Conservation (phyloP, 2,797 vertebrate genomes). For the Valencia hispanica region DNA sequence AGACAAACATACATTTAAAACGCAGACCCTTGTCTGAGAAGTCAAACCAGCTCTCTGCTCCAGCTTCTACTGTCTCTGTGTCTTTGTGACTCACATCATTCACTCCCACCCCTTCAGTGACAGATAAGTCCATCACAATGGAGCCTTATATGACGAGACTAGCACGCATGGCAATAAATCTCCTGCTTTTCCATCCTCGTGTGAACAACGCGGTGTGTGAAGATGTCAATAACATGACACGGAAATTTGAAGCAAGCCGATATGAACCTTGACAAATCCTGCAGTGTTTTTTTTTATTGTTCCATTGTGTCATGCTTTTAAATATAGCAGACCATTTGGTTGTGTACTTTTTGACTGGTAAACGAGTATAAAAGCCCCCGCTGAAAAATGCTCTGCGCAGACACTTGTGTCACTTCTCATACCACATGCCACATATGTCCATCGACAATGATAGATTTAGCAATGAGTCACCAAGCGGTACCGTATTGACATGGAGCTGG, state of each 20-base stretch:
- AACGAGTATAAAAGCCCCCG: slow-evolving; percentile 37
- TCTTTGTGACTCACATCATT: slow-evolving; percentile 45
- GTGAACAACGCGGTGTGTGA: slow-evolving; percentile 8
- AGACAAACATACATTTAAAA: slow-evolving; percentile 37
- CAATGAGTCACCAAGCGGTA: slow-evolving; percentile 31
- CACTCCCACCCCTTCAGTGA: slow-evolving; percentile 22
- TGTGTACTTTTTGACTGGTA: slow-evolving; percentile 36
- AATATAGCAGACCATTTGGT: slow-evolving; percentile 59
- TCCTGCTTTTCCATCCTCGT: neutral
- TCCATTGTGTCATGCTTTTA: slow-evolving; percentile 56
- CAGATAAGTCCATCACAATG: slow-evolving; percentile 36
- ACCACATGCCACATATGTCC: slow-evolving; percentile 29
- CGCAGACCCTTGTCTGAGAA: slow-evolving; percentile 18
- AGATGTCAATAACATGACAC: slow-evolving; percentile 32
- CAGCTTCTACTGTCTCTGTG: neutral
- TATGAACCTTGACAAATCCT: slow-evolving; percentile 42
- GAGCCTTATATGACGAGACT: slow-evolving; percentile 34
- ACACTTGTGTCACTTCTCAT: slow-evolving; percentile 36
- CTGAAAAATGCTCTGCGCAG: slow-evolving; percentile 35
- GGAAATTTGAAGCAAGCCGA: slow-evolving; percentile 44
- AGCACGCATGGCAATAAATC: slow-evolving; percentile 33
- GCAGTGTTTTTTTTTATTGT: slow-evolving; percentile 35
- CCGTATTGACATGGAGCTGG: slow-evolving; percentile 5
- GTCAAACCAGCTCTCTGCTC: slow-evolving; percentile 15
- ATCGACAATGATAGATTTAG: slow-evolving; percentile 39